Evolutionary conservation across 1,140 invertebrate species (phyloP), one percentile per base, ranked within the genome.

Genomic region (Aphaenogaster floridana): DNA sequence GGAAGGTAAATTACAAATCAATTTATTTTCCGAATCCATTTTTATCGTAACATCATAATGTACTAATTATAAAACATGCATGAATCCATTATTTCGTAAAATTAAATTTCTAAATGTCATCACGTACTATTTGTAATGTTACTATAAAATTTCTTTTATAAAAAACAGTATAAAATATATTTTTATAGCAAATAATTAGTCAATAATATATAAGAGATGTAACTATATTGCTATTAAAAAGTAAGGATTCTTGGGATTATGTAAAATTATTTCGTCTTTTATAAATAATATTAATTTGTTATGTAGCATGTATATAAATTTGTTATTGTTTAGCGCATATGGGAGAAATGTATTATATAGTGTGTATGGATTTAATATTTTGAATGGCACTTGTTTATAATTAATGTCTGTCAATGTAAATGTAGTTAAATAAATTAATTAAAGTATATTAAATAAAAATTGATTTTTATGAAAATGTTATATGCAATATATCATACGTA

Each of bases 111-210:
- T 63, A 88, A 61, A 45, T 86, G 72, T 74, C 50, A 78, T 86
- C 76, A 9, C 21, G 54, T 81, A 71, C 77, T 83, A 86, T 69
- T 54, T 86, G 54, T 59, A 54, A 87, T 68, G 11, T 81, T 28
- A 72, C 9, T 72, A 21, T 90, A 63, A 64, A 87, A 86, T 86
- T 78, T 90, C 52, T 89, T 90, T 84, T 72, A 87, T 54, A 21
- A 77, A 50, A 71, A 87, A 71, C 34, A 11, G 21, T 54, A 86
- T 83, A 79, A 89, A 83, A 76, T 85, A 90, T 90, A 90, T 90
- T 90, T 90, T 74, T 90, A 78, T 90, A 90, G 72, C 36, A 74
- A 61, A 74, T 64, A 78, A 90, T 78, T 81, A 81, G 36, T 57
- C 34, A 80, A 66, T 69, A 69, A 54, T 69, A 71, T 59, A 81